Base-by-base conservation (phyloP, 2,888 invertebrate genomes). In the Lomographa bimaculata region DNA sequence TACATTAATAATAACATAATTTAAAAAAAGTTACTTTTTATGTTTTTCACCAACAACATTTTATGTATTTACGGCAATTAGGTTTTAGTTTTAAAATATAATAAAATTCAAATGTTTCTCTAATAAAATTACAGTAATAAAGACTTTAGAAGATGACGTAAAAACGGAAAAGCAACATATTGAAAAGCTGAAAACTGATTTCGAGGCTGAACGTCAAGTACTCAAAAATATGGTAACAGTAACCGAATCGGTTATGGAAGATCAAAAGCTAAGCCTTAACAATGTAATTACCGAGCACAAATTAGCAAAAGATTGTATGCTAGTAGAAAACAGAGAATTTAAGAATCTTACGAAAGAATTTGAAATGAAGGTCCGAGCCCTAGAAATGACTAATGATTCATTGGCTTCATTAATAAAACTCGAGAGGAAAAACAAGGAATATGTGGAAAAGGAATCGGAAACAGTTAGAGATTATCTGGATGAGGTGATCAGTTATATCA, bases 231-330 rank as follows among this genome's bases (percentile, higher is more conserved):
- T 80, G 79, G 66, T 80, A 2, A 66, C 78, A 1, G 77, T 79
- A 0, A 79, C 79, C 1, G 80, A 81, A 57, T 73, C 79, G 2
- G 67, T 79, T 0, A 79, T 79, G 80, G 80, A 80, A 39, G 80
- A 81, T 48, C 69, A 75, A 40, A 79, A 40, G n/a, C 18, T 28
- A 14, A 9, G 33, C 7, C 9, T 23, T 9, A 19, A 8, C 5
- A 33, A 28, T 9, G 12, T 28, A 5, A 40, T 40, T 3, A 23
- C 40, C 19, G 28, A 34, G 7, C 33, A 34, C 3, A 5, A 19
- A 6, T 7, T 34, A 24, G 28, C 21, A 4, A 40, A 40, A 45
- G 69, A 71, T 11, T 39, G 29, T 7, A 43, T 78, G 25, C 50
- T 65, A 45, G 46, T 54, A 27, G 69, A 77, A 32, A 64, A 61